Evolutionary conservation across 2,113 vertebrate species (phyloP), one percentile per base, ranked within the genome.

Genomic region (Atrichornis clamosus): DNA sequence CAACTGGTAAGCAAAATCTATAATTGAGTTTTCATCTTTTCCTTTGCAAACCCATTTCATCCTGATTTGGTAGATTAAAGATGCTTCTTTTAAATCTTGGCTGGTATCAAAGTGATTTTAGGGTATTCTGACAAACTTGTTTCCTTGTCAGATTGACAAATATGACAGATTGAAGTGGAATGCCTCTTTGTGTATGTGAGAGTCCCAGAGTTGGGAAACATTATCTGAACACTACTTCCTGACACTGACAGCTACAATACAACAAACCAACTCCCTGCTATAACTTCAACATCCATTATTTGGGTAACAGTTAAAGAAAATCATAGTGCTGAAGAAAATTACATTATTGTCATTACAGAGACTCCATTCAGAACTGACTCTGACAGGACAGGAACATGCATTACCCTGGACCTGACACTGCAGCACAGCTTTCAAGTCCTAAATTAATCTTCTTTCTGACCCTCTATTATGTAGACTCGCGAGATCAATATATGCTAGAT

Each of bases 71-170:
- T 74, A 76, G 70, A 79, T 68, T 76, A 87, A 81, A 91, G 64
- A 81, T 59, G 27, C 6, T 84, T 84, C 50, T 87, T 87, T 81
- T 70, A 82, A 93, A 78, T 94, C 60, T 87, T 95, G 64, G 24
- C 46, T 95, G 24, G 20, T 72, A 75, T 91, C 35, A 59, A 81
- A 80, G 42, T 42, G 59, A 65, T 93, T 94, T 91, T 81, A 63
- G 33, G 23, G 42, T 83, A 78, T 92, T 91, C 47, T 75, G 84
- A 84, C 33, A 91, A 84, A 95, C 28, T 84, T 75, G 16, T 80
- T 95, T 94, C 52, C 47, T 67, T 91, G 35, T 91, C 47, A 84
- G 73, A 72, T 39, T 84, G 69, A 96, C 42, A 87, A 93, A 84
- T 74, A 77, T 35, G 87, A 92, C 84, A 93, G 50, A 58, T 49